phyloP scores from a whole-genome alignment of 2,113 vertebrate species.

The Gavialis gangeticus region DNA sequence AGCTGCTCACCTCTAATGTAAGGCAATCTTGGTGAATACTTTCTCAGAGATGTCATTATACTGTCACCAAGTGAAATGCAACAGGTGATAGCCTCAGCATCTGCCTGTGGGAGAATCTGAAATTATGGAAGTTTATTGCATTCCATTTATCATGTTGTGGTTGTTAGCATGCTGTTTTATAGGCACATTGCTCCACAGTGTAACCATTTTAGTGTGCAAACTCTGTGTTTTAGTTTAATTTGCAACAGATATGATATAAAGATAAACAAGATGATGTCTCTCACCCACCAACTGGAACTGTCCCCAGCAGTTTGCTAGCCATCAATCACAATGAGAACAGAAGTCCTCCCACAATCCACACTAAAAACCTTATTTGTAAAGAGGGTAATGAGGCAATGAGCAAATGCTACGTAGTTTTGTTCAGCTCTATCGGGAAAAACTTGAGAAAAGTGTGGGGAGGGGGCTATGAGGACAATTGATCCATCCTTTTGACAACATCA shows the following conservation, averaged over 20 bases:
- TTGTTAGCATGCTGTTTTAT: constrained; percentile 84
- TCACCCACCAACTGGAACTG: constrained; percentile 72
- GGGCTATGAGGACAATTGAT: background rate
- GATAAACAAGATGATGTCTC: constrained; percentile 76
- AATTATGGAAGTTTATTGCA: constrained; percentile 74
- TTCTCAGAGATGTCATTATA: background rate
- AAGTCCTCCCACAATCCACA: constrained; percentile 45
- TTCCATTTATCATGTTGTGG: constrained; percentile 74
- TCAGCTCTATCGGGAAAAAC: background rate
- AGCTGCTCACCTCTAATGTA: background rate
- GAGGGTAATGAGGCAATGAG: constrained; percentile 23
- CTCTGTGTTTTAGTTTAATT: constrained; percentile 78
- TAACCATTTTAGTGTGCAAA: constrained; percentile 77
- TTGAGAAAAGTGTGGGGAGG: background rate
- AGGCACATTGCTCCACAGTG: constrained; percentile 74
- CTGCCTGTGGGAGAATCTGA: constrained; percentile 67
- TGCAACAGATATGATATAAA: constrained; percentile 79
- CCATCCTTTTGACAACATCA: accelerated
- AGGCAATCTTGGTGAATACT: background rate
- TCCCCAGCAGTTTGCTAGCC: constrained; percentile 68
- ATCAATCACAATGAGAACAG: constrained; percentile 71
- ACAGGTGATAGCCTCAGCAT: constrained; percentile 64
- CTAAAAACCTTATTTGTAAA: constrained; percentile 60
- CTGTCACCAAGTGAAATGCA: constrained; percentile 54
- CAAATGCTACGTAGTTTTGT: constrained; percentile 1